phyloP scores from a whole-genome alignment of 2,113 vertebrate species.

The Atractosteus spatula region DNA sequence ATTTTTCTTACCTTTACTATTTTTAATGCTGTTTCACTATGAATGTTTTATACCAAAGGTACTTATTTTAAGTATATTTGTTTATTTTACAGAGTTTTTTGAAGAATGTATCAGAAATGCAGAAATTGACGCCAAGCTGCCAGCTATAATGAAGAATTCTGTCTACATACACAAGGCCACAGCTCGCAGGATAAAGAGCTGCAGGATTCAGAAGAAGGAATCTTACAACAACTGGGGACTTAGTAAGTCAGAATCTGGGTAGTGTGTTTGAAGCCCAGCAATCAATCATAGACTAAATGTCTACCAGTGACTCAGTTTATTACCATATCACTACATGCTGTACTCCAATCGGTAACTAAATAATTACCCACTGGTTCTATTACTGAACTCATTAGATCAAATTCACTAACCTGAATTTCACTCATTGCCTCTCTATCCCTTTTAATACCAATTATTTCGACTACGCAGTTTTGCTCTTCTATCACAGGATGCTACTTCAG shows the following conservation, averaged over 20 bases:
- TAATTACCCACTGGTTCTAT: neutral
- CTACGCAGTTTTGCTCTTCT: too few species aligned
- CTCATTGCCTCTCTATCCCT: too few species aligned
- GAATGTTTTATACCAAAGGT: too few species aligned
- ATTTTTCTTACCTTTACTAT: too few species aligned
- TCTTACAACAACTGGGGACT: conserved; percentile 69
- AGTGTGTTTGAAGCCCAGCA: neutral
- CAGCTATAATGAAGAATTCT: conserved; percentile 95
- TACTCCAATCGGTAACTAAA: neutral
- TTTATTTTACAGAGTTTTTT: conserved; percentile 77
- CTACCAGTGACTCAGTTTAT: neutral
- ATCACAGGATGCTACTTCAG: too few species aligned
- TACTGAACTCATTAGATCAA: neutral
- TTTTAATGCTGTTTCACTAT: too few species aligned
- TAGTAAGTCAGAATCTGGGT: conserved; percentile 42
- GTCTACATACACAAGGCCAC: conserved; percentile 94
- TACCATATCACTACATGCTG: too few species aligned
- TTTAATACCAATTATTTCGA: too few species aligned
- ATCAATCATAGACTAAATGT: neutral
- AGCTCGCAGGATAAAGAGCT: conserved; percentile 93
- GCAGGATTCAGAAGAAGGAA: conserved; percentile 81
- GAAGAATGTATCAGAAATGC: conserved; percentile 94
- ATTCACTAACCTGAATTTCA: neutral
- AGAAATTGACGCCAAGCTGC: conserved; percentile 93
- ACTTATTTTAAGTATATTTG: neutral